Evolutionary conservation across 2,113 vertebrate genomes (phyloP).

Genomic region (Labeo catla): DNA sequence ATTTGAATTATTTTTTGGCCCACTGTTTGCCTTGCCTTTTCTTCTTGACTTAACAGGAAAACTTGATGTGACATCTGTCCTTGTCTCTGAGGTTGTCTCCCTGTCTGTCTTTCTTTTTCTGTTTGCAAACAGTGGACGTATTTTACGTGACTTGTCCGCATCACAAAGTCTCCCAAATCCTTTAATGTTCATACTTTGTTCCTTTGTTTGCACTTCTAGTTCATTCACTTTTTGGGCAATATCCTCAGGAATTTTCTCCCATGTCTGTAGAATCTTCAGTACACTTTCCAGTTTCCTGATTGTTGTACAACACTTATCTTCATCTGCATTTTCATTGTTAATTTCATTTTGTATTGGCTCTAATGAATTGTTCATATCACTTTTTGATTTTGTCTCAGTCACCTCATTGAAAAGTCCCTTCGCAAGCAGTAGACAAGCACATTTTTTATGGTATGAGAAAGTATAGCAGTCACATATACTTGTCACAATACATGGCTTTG

Average conservation of each 20-base stretch:
- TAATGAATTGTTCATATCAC: not conserved
- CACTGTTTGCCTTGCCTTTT: not conserved
- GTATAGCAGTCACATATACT: not conserved
- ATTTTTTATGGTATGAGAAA: constrained; percentile 22
- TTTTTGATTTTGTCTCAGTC: not conserved
- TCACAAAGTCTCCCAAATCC: constrained; percentile 3
- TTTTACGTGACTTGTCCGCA: not conserved
- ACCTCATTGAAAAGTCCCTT: not conserved
- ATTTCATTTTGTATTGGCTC: not conserved
- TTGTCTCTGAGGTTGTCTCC: too few species aligned
- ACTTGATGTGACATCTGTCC: too few species aligned
- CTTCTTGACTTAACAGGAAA: too few species aligned
- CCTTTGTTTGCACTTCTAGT: not conserved
- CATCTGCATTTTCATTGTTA: not conserved
- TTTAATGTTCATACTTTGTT: not conserved
- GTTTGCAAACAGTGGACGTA: not conserved
- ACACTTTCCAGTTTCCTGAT: not conserved
- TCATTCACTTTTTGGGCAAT: not conserved
- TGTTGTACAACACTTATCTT: not conserved
- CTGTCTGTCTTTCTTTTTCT: not conserved
- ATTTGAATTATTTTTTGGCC: not conserved
- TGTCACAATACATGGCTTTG: constrained; percentile 6
- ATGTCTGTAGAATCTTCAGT: constrained; percentile 1
- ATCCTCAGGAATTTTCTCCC: not conserved
- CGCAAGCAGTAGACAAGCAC: not conserved